Conservation (phyloP, 2,888 invertebrate species). For the Pimpla rufipes region DNA sequence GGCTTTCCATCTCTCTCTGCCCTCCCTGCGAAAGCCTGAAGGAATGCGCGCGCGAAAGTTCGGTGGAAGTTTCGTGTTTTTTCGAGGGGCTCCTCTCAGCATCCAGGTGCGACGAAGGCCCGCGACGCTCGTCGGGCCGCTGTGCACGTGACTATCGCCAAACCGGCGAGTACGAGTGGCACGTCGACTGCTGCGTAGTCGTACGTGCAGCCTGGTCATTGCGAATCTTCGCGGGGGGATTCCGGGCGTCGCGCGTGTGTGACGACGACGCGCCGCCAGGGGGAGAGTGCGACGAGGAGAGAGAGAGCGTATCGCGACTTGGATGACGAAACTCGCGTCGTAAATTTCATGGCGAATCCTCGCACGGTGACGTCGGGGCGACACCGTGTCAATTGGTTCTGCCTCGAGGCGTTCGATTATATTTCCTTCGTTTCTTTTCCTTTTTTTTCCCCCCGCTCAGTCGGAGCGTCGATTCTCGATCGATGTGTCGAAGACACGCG, state of each 20-base stretch:
- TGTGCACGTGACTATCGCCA: slow-evolving; percentile 6
- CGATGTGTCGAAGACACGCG: slow-evolving; percentile 8
- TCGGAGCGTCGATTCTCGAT: background rate
- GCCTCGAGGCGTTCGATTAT: slow-evolving; percentile 37
- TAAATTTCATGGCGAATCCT: slow-evolving; percentile 68
- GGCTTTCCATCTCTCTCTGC: background rate
- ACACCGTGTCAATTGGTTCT: slow-evolving; percentile 56
- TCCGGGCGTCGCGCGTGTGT: slow-evolving; percentile 24
- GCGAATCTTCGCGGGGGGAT: slow-evolving; percentile 53
- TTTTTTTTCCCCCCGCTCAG: background rate
- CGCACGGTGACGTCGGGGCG: slow-evolving; percentile 29
- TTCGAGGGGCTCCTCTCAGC: slow-evolving; percentile 12
- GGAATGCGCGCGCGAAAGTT: slow-evolving; percentile 20
- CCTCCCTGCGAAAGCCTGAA: slow-evolving; percentile 8
- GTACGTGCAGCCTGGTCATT: slow-evolving; percentile 6
- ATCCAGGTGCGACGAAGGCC: slow-evolving; percentile 30
- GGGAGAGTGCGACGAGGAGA: slow-evolving; percentile 4
- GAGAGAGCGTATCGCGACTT: slow-evolving; percentile 35
- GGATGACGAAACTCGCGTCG: slow-evolving; percentile 63
- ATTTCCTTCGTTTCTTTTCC: slow-evolving; percentile 12
- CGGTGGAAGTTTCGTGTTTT: background rate
- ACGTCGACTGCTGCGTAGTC: background rate
- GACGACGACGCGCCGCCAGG: background rate
- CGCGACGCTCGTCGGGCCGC: background rate
- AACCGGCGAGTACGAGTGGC: background rate